Evolutionary conservation across 2,888 invertebrate genomes (phyloP), one percentile per base, ranked within the genome.

Genomic region (Lepidocyrtoides sp.): DNA sequence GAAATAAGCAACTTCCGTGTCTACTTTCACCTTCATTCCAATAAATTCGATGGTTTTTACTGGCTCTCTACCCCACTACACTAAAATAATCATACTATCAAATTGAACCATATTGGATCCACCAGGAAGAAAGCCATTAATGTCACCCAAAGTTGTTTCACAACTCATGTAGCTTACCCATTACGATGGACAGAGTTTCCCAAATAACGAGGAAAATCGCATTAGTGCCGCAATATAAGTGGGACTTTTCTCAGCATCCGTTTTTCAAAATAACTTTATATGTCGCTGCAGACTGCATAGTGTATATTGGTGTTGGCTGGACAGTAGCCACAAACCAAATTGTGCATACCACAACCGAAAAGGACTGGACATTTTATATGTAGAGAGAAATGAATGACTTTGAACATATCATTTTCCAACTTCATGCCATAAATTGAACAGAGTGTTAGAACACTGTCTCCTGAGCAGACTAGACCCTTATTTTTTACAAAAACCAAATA

Each of bases 181-280:
- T 84, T 84, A 84, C 51, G 41, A 69, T 23, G 26, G 32, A 54
- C 36, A 60, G 75, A 75, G 86, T 54, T 86, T 86, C 86, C 57
- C 86, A 86, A 86, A 86, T 86, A 86, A 86, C 75, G 86, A 86
- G 75, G 75, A 86, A 86, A 75, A 86, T 86, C 86, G 86, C 86
- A 86, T 86, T 86, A 86, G 36, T 86, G 86, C 86, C 86, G 54
- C 84, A 85, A 32, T 85, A 83, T 66, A 83, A 83, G 26, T 72
- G 44, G 41, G 72, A 41, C 72, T 72, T 72, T 41, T 72, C 44
- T 20, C 41, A 72, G 72, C 44, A 44, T 72, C 41, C 41, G 72
- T 44, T 72, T 72, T 72, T 44, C 44, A 41, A 44, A 72, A 44
- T 72, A 72, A 72, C 44, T 54, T 60, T 44, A 41, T 63, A 32